Conservation (phyloP, 1,140 invertebrate species). For the Liolophura sinensis region DNA sequence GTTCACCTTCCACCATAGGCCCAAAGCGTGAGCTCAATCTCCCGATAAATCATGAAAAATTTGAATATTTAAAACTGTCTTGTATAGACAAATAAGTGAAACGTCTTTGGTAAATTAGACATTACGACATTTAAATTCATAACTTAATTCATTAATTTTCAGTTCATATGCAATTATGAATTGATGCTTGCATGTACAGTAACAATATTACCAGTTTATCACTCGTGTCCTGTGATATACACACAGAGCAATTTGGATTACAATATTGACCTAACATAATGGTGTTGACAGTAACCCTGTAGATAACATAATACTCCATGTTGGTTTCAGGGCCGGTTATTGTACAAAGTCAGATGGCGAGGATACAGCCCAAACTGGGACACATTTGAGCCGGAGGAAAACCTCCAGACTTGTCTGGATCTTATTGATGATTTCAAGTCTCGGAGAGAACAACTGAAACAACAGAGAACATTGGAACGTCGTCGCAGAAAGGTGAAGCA, state of each 20-base stretch:
- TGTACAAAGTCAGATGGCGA: slow-evolving; percentile 82
- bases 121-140: too few species aligned
- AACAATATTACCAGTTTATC: background rate
- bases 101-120: too few species aligned
- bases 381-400: slow-evolving; percentile 80
- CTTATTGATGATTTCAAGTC: slow-evolving; percentile 47
- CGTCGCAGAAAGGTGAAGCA: slow-evolving; percentile 31
- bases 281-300: background rate
- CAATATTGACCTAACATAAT: background rate
- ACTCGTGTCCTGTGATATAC: slow-evolving; percentile 5
- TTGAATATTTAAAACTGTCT: too few species aligned
- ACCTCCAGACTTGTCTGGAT: slow-evolving; percentile 60
- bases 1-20: too few species aligned
- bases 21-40: too few species aligned
- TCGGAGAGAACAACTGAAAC: slow-evolving; percentile 33
- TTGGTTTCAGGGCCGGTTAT: slow-evolving; percentile 64
- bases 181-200: too few species aligned
- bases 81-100: too few species aligned
- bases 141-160: too few species aligned
- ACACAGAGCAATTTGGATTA: background rate
- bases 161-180: background rate
- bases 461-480: slow-evolving; percentile 35
- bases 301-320: slow-evolving; percentile 2
- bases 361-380: slow-evolving; percentile 74
- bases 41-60: too few species aligned